A percentile compares a stretch with the other conserved stretches of the same genome.
phyloP scores from a whole-genome alignment of 2,113 vertebrate species.

The Dolichallabes microphthalmus region DNA sequence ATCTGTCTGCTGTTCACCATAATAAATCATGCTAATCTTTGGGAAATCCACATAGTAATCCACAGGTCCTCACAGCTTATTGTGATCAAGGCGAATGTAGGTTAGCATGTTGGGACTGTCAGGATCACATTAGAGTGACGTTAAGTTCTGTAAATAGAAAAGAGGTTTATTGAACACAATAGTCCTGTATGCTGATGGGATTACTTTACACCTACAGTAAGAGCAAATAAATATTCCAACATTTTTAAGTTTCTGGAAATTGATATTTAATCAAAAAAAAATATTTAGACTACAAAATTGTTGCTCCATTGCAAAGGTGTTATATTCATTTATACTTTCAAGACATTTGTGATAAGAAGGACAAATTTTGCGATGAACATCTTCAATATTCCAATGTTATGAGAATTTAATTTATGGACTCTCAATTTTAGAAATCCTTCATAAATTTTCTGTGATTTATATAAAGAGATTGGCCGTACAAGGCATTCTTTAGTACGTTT shows the following conservation, averaged over 20 bases:
- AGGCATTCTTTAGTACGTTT: not conserved
- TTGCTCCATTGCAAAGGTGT: not conserved
- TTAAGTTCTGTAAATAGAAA: constrained; percentile 73
- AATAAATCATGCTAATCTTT: constrained; percentile 75
- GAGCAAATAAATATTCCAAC: not conserved
- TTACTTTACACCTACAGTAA: not conserved
- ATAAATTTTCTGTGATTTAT: not conserved
- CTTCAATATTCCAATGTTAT: not conserved
- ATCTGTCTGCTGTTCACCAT: constrained; percentile 73
- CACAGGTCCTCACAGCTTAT: constrained; percentile 74
- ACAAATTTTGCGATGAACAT: not conserved
- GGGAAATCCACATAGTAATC: constrained; percentile 78
- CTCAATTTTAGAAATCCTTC: no score
- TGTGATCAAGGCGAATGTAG: constrained; percentile 78
- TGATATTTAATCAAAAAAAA: not conserved
- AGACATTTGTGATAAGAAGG: not conserved
- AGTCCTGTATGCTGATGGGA: not conserved
- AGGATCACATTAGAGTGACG: constrained; percentile 76
- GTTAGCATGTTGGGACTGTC: constrained; percentile 72
- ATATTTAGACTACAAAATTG: not conserved
- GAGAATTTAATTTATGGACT: not conserved
- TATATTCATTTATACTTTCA: not conserved
- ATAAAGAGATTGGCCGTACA: not conserved
- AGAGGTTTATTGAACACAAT: not conserved
- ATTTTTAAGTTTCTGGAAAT: not conserved